These are phyloP conservation scores for Monochamus saltuarius DNA, from an alignment of 1,140 invertebrate genomes.

Conservation along the genomic window DNA sequence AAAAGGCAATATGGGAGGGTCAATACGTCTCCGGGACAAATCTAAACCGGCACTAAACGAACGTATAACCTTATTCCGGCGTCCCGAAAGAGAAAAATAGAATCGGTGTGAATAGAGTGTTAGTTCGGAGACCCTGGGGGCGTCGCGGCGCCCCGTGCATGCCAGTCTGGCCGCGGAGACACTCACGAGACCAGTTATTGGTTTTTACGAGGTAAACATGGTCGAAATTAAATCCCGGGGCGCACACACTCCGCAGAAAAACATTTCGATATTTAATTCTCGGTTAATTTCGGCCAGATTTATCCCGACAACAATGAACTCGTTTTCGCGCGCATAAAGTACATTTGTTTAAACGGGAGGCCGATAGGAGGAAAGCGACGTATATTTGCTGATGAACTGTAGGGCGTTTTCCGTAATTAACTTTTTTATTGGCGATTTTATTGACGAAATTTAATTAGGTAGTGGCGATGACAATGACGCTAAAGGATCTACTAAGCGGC, in stretches of 20 bases:
- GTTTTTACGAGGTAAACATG: slow-evolving; percentile 51
- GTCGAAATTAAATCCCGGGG: slow-evolving; percentile 49
- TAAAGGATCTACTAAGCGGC: too few relatives aligned
- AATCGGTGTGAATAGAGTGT: slow-evolving; percentile 29
- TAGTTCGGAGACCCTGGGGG: slow-evolving; percentile 15
- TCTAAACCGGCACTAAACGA: too few relatives aligned
- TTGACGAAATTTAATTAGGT: too few relatives aligned
- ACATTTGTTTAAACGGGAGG: slow-evolving; percentile 24
- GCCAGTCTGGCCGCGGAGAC: slow-evolving; percentile 17
- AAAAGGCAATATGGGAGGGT: too few relatives aligned
- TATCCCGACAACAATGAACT: slow-evolving; percentile 32
- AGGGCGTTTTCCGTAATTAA: too few relatives aligned
- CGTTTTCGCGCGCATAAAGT: slow-evolving; percentile 24
- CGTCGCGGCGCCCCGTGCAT: slow-evolving; percentile 10
- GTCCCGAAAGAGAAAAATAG: slow-evolving; percentile 20
- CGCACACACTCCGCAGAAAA: slow-evolving; percentile 46
- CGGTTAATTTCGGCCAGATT: slow-evolving; percentile 43
- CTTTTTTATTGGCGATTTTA: too few relatives aligned
- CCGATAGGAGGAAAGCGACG: slow-evolving; percentile 5
- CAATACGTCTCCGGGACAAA: too few relatives aligned
- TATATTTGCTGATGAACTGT: not conserved
- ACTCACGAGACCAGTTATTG: slow-evolving; percentile 42
- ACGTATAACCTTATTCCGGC: too few relatives aligned
- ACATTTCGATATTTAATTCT: slow-evolving; percentile 50
- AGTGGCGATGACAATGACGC: too few relatives aligned